These are phyloP conservation scores for Drosophila seclusa DNA, from an alignment of 2,888 invertebrate species.

Conservation along the genomic window DNA sequence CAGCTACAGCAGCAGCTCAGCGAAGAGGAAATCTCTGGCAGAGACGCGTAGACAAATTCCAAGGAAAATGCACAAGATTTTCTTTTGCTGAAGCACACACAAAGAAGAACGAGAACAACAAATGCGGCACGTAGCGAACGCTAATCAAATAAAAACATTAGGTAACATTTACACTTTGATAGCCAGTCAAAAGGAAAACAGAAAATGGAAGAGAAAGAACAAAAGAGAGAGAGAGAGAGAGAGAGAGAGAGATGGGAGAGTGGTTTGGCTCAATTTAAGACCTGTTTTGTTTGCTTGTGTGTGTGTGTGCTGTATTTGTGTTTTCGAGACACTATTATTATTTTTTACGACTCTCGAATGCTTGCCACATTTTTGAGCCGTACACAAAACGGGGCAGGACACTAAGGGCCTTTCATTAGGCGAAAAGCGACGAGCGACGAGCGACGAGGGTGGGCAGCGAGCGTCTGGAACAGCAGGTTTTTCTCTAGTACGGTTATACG, in stretches of 20 bases:
- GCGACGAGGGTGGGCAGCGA: slow-evolving; percentile 65
- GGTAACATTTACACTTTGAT: slow-evolving; percentile 77
- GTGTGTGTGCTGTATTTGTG: slow-evolving; percentile 21
- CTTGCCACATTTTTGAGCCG: slow-evolving; percentile 67
- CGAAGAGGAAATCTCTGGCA: slow-evolving; percentile 41
- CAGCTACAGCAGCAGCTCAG: slow-evolving; percentile 18
- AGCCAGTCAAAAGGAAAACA: slow-evolving; percentile 18
- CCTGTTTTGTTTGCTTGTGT: slow-evolving; percentile 46
- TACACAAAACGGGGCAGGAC: slow-evolving; percentile 44
- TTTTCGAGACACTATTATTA: slow-evolving; percentile 65
- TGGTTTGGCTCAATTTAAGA: slow-evolving; percentile 51
- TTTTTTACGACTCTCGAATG: slow-evolving; percentile 72
- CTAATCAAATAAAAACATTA: slow-evolving; percentile 81
- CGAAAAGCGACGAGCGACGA: slow-evolving; percentile 23
- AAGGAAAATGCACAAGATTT: slow-evolving; percentile 72
- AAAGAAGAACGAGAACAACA: slow-evolving; percentile 28
- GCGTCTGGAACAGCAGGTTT: slow-evolving; percentile 18
- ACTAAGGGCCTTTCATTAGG: slow-evolving; percentile 74
- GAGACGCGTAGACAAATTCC: slow-evolving; percentile 49
- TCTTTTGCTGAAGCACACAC: slow-evolving; percentile 28
- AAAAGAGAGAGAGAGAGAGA: slow-evolving; percentile 6
- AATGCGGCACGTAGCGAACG: slow-evolving; percentile 76
- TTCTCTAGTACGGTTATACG: slow-evolving; percentile 53
- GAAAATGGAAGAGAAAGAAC: background rate
- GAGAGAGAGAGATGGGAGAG: slow-evolving; percentile 31